phyloP scores from a whole-genome alignment of 1,140 invertebrate genomes.

The Radopholus similis region DNA sequence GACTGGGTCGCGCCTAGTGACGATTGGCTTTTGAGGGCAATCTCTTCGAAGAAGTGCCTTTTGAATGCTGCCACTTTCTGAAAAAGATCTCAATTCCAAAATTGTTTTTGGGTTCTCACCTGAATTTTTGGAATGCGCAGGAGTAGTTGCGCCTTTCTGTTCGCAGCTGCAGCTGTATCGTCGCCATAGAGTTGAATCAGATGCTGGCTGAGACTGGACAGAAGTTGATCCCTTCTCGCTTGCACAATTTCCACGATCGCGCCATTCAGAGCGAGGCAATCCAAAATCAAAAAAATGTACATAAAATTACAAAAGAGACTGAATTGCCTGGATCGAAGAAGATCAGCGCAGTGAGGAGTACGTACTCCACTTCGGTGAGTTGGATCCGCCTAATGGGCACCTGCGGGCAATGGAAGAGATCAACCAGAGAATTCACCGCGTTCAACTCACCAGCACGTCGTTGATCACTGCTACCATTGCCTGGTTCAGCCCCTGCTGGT shows the following conservation, averaged over 20 bases:
- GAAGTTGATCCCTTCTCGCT: constrained; percentile 27
- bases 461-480: constrained; percentile 56
- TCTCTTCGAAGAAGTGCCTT: constrained; percentile 49
- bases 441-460: constrained; percentile 38
- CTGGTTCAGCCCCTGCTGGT: constrained; percentile 49
- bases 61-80: constrained; percentile 58
- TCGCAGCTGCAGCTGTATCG: neutral
- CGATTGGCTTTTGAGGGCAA: constrained; percentile 37
- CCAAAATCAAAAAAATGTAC: constrained; percentile 24
- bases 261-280: constrained; percentile 40
- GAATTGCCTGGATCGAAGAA: constrained; percentile 51
- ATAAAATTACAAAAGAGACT: constrained; percentile 3
- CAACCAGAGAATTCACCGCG: no score
- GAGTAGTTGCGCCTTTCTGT: constrained; percentile 33
- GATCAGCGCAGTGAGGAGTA: constrained; percentile 48
- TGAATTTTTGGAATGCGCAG: constrained; percentile 44
- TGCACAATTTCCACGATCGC: constrained; percentile 25
- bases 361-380: constrained; percentile 50
- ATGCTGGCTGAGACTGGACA: constrained; percentile 32
- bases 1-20: no score
- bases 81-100: constrained; percentile 16
- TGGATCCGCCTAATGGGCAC: constrained; percentile 40
- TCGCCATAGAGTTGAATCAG: constrained; percentile 13
- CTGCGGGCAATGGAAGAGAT: neutral
- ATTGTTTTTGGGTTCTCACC: constrained; percentile 13